phyloP scores from a whole-genome alignment of 2,113 vertebrate genomes.

The Nycticebus coucang region DNA sequence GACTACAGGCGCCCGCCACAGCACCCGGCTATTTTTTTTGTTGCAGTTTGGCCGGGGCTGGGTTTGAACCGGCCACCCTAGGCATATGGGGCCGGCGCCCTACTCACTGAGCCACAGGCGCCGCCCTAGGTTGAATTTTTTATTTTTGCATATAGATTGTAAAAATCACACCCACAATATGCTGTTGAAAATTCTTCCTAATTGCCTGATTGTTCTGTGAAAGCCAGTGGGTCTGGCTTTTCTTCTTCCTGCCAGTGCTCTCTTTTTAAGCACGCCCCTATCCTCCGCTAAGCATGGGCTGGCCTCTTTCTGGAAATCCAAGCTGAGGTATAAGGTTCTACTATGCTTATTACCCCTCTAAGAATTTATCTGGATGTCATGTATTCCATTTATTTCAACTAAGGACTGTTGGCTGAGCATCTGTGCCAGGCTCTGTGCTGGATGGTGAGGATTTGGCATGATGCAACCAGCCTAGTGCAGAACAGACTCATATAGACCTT shows the following conservation, averaged over 20 bases:
- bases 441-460: not conserved
- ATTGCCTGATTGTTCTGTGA: not conserved
- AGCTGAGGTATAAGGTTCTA: not conserved
- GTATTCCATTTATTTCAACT: not conserved
- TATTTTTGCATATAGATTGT: not conserved
- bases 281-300: not conserved
- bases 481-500: not conserved
- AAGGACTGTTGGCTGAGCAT: not conserved
- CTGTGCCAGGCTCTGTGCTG: not conserved
- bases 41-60: too few species aligned
- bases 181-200: constrained; percentile 6
- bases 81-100: too few species aligned
- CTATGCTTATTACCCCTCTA: not conserved
- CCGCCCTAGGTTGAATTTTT: not conserved
- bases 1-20: too few species aligned
- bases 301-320: not conserved
- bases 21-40: too few species aligned
- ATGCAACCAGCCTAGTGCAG: not conserved
- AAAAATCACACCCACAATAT: not conserved
- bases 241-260: not conserved
- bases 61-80: too few species aligned
- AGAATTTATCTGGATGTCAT: not conserved
- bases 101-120: too few species aligned
- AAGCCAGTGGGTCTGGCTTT: not conserved
- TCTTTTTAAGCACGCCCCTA: not conserved